Evolutionary conservation across 2,888 invertebrate genomes (phyloP).

Genomic region (Halictus ligatus): DNA sequence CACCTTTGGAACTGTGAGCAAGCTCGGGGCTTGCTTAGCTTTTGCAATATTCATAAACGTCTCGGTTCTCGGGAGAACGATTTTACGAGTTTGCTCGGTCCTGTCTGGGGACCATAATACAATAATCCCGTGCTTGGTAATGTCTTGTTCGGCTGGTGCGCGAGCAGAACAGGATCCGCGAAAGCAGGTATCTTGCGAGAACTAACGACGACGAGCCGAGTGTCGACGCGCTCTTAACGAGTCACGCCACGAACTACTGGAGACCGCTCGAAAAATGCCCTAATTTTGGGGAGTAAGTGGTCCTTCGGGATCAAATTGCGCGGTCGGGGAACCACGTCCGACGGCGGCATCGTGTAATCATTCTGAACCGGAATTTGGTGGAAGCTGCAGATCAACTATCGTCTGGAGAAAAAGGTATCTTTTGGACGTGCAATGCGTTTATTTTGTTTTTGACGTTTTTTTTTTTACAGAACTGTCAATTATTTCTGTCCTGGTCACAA

Average conservation of each 20-base stretch:
- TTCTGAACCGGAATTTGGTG: background rate
- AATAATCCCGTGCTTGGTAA: constrained; percentile 2
- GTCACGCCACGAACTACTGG: background rate
- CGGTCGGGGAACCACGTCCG: background rate
- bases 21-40: constrained; percentile 3
- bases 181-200: background rate
- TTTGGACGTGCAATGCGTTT: too few species aligned
- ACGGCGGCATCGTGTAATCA: background rate
- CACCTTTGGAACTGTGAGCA: background rate
- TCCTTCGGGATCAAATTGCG: background rate
- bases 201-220: background rate
- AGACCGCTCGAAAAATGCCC: background rate
- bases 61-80: constrained; percentile 3
- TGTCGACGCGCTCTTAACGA: background rate
- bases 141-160: background rate
- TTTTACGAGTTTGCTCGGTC: constrained; percentile 6
- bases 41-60: constrained; percentile 11
- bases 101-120: constrained; percentile 2
- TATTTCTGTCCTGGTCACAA: too few species aligned
- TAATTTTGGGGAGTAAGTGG: background rate
- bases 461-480: too few species aligned
- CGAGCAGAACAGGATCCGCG: background rate
- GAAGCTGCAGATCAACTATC: background rate
- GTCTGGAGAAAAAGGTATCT: background rate
- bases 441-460: too few species aligned